Evolutionary conservation across 2,888 invertebrate genomes (phyloP).

Genomic region (Allolobophora icterica): DNA sequence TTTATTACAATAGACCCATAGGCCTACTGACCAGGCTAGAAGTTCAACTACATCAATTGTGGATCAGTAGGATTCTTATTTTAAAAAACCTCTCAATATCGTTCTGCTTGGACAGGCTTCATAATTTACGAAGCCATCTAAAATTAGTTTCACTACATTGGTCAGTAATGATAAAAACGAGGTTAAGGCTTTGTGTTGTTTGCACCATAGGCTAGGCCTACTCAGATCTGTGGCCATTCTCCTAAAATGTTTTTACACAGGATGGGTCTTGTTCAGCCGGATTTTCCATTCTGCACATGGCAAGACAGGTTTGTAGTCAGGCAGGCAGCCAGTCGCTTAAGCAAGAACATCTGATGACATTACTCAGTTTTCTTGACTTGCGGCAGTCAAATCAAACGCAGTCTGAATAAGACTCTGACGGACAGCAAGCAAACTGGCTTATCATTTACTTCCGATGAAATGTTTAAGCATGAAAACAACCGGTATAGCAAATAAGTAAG

Average conservation of each 20-base stretch:
- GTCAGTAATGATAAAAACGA: not conserved
- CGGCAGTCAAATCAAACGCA: not conserved
- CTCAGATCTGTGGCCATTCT: not conserved
- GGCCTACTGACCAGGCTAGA: not conserved
- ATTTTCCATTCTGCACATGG: not conserved
- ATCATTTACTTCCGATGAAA: not conserved
- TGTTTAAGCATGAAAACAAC: not conserved
- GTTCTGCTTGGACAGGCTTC: too few relatives aligned
- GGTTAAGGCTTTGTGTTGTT: not conserved
- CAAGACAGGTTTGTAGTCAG: not conserved
- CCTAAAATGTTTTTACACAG: not conserved
- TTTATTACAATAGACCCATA: not conserved
- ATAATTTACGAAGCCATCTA: too few relatives aligned
- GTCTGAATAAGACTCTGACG: not conserved
- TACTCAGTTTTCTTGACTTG: slow-evolving; percentile 17
- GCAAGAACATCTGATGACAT: not conserved
- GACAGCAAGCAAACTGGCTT: not conserved
- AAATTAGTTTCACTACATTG: too few relatives aligned
- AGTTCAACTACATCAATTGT: not conserved
- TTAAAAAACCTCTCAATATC: too few relatives aligned
- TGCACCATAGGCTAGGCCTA: too few relatives aligned
- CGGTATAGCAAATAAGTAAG: not conserved
- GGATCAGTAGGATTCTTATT: too few relatives aligned
- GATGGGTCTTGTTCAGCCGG: not conserved
- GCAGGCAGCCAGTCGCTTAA: not conserved